These are phyloP conservation scores for Psix sp. DNA, from an alignment of 1,140 invertebrate species.

Conservation along the genomic window DNA sequence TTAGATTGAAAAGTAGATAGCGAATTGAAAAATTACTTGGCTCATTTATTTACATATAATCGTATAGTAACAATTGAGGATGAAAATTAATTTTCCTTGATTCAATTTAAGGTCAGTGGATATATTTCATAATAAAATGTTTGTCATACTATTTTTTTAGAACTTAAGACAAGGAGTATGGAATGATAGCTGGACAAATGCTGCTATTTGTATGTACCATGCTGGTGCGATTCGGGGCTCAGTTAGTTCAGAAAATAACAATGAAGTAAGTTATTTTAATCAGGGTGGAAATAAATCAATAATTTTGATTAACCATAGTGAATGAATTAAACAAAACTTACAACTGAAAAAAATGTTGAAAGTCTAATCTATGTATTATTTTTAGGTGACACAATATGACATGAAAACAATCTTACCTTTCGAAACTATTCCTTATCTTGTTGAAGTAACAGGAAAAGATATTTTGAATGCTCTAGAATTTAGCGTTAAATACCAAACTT, in stretches of 20 bases:
- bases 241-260: constrained; percentile 77
- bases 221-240: constrained; percentile 84
- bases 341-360: too few species aligned
- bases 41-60: too few species aligned
- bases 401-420: constrained; percentile 80
- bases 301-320: background rate
- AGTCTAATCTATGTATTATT: background rate
- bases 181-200: constrained; percentile 85
- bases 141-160: too few species aligned
- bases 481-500: constrained; percentile 77
- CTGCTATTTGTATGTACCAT: constrained; percentile 85
- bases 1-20: too few species aligned
- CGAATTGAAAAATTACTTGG: too few species aligned
- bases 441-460: constrained; percentile 73
- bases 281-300: background rate
- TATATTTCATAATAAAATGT: background rate
- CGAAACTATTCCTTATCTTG: constrained; percentile 77
- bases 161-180: constrained; percentile 64
- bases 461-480: constrained; percentile 77
- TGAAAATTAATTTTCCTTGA: too few species aligned
- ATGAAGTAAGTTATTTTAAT: constrained; percentile 67
- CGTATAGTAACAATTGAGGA: too few species aligned
- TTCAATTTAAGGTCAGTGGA: background rate
- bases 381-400: constrained; percentile 78
- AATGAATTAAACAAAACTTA: constrained; percentile 3